These are phyloP conservation scores for Oxygymnocypris stewartii DNA, from an alignment of 2,113 vertebrate species.

Conservation along the genomic window DNA sequence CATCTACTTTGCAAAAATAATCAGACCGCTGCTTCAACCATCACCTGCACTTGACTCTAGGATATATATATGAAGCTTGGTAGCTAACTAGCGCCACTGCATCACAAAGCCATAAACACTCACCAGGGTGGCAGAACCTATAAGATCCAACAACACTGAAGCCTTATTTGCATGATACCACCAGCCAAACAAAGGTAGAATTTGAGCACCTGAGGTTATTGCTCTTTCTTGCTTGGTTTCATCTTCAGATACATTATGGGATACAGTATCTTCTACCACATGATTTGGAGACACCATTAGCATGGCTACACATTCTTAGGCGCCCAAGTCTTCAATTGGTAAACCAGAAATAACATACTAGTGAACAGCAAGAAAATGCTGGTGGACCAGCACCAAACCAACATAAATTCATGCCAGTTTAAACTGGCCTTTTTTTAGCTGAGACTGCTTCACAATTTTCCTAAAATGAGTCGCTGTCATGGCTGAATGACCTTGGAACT, in stretches of 20 bases:
- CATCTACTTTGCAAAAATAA: constrained; percentile 40
- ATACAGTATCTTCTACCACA: neutral
- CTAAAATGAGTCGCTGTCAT: neutral
- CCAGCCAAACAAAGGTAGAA: constrained; percentile 68
- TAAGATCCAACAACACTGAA: neutral
- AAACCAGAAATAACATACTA: neutral
- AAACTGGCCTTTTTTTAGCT: neutral
- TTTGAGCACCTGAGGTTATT: constrained; percentile 68
- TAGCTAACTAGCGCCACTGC: constrained; percentile 54
- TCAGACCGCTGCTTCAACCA: neutral
- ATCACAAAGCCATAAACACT: constrained; percentile 75
- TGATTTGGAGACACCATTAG: neutral
- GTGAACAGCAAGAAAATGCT: neutral
- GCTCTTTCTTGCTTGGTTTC: neutral
- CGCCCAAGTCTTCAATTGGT: neutral
- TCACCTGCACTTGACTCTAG: neutral
- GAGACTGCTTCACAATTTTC: neutral
- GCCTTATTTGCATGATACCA: constrained; percentile 57
- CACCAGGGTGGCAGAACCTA: constrained; percentile 63
- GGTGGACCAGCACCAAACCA: neutral
- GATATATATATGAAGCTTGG: constrained; percentile 15
- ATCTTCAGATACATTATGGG: constrained; percentile 1
- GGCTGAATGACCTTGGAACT: constrained; percentile 30
- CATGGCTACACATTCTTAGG: neutral
- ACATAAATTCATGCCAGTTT: neutral